phyloP scores from a whole-genome alignment of 92 coral and sea anemone species.

The Porites divaricata region DNA sequence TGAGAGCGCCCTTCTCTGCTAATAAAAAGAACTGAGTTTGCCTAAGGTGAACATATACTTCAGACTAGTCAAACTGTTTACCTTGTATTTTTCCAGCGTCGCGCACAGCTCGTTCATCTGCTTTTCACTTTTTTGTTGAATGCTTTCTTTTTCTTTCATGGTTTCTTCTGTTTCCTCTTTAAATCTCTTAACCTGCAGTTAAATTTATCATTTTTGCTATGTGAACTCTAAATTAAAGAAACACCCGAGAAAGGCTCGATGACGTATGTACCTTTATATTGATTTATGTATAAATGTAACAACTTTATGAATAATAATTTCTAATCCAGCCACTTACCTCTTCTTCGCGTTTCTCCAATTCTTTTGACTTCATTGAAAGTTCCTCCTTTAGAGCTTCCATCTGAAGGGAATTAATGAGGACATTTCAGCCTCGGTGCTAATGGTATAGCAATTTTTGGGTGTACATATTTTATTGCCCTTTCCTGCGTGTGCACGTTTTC shows the following conservation, averaged over 20 bases:
- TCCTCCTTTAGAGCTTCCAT: conserved; percentile 53
- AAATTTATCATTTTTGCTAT: neutral
- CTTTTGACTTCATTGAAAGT: conserved; percentile 52
- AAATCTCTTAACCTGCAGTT: conserved; percentile 55
- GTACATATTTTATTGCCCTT: no score
- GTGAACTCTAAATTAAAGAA: no score
- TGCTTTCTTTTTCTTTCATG: conserved; percentile 76
- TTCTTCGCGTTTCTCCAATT: conserved; percentile 59
- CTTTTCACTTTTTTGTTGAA: conserved; percentile 74
- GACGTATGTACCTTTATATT: no score
- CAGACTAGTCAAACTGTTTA: neutral
- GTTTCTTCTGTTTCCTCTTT: conserved; percentile 70
- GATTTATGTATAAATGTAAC: no score
- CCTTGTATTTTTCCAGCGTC: conserved; percentile 97
- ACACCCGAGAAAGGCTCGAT: no score
- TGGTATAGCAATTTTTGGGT: neutral
- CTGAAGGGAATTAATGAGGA: conserved; percentile 26
- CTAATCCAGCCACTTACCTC: conserved; percentile 1
- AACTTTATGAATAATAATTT: no score
- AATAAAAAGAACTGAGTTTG: neutral
- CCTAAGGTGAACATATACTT: no score
- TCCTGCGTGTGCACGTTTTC: no score
- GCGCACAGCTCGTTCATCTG: conserved; percentile 94
- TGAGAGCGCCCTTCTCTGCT: no score
- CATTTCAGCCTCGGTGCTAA: neutral